A percentile compares a stretch with the other conserved stretches of the same genome.
Conservation (phyloP, 2,888 invertebrate species). For the Carabus problematicus region DNA sequence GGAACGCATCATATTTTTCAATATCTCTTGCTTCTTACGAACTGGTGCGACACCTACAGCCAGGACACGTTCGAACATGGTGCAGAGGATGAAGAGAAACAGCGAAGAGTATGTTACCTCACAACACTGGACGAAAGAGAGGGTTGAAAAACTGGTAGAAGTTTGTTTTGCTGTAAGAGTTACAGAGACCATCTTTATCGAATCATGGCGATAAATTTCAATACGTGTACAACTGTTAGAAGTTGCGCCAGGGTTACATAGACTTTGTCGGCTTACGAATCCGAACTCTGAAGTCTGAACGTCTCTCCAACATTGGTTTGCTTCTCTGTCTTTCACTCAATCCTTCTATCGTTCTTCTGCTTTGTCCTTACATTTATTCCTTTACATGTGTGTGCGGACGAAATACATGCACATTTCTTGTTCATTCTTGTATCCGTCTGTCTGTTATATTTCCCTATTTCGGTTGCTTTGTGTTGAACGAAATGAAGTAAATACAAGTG, state of each 20-base stretch:
- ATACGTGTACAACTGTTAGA: constrained; percentile 39
- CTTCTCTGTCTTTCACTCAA: background rate
- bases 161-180: constrained; percentile 28
- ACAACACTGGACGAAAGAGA: background rate
- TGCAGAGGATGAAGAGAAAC: background rate
- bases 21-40: constrained; percentile 1
- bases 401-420: constrained; percentile 35
- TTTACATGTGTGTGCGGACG: constrained; percentile 4
- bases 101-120: background rate
- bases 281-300: constrained; percentile 6
- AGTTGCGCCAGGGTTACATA: constrained; percentile 19
- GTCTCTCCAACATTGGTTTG: constrained; percentile 6
- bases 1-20: constrained; percentile 20
- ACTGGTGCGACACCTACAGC: background rate
- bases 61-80: background rate
- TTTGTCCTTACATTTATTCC: constrained; percentile 3
- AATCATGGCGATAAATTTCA: constrained; percentile 41
- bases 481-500: constrained; percentile 42
- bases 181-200: constrained; percentile 36
- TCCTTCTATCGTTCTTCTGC: constrained; percentile 1
- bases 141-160: constrained; percentile 3
- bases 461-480: constrained; percentile 36
- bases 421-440: constrained; percentile 27
- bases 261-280: constrained; percentile 26
- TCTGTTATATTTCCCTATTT: constrained; percentile 21